Percentiles rank a stretch among this genome's conserved stretches.
These are phyloP conservation scores for Lapara coniferarum DNA, from an alignment of 2,888 invertebrate species.

Conservation along the genomic window DNA sequence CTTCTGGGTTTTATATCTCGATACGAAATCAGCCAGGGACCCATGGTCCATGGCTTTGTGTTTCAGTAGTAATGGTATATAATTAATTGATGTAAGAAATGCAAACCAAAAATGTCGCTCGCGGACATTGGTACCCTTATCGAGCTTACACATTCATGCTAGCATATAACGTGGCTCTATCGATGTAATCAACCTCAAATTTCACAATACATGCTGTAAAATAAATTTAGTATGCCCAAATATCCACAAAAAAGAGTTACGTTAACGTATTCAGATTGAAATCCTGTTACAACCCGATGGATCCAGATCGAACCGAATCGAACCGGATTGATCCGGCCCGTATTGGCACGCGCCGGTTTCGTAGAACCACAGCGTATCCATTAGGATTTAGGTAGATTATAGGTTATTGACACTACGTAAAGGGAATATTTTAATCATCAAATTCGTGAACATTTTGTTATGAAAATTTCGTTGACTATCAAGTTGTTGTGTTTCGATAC, in stretches of 20 bases:
- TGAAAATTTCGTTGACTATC: neutral
- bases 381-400: conserved; percentile 12
- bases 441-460: no score
- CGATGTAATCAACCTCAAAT: neutral
- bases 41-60: neutral
- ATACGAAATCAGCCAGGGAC: neutral
- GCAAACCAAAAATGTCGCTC: no score
- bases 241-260: neutral
- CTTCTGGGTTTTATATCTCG: neutral
- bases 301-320: conserved; percentile 5
- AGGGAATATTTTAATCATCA: neutral
- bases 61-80: no score
- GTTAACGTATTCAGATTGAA: neutral
- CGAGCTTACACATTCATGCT: no score
- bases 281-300: conserved; percentile 19
- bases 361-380: neutral
- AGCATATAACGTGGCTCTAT: no score
- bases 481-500: no score
- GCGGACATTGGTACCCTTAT: no score
- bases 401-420: neutral
- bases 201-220: neutral
- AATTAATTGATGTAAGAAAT: no score
- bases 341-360: neutral
- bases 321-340: conserved; percentile 12
- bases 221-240: neutral